Conservation (phyloP, 2,888 invertebrate genomes). For the Sminthurinus aureus region DNA sequence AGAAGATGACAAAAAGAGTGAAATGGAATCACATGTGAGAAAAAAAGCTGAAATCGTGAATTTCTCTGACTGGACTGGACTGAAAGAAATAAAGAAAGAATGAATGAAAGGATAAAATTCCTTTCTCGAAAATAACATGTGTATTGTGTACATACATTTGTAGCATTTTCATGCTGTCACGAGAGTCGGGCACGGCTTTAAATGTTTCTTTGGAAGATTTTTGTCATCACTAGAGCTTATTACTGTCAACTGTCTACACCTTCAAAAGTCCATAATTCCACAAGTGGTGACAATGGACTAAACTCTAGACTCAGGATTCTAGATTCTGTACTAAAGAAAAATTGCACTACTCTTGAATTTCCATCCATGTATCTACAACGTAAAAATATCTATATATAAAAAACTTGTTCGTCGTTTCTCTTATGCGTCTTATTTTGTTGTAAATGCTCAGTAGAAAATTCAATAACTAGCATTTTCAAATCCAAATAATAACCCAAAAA, state of each 20-base stretch:
- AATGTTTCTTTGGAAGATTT: not conserved
- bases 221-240: constrained; percentile 2
- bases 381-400: too few species aligned
- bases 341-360: too few species aligned
- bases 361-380: too few species aligned
- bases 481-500: too few species aligned
- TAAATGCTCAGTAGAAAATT: too few species aligned
- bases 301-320: too few species aligned
- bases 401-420: too few species aligned
- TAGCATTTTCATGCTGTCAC: not conserved
- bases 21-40: not conserved
- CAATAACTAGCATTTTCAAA: too few species aligned
- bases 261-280: not conserved
- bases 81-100: too few species aligned
- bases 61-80: not conserved
- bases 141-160: not conserved
- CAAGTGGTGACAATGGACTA: not conserved
- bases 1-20: not conserved
- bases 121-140: not conserved
- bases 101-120: not conserved
- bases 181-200: not conserved
- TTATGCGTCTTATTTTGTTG: too few species aligned
- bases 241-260: not conserved
- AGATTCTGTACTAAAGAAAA: too few species aligned
- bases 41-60: constrained; percentile 9